Percentiles rank a stretch among this genome's conserved stretches.
These are phyloP conservation scores for Petrocephalus schoutedeni DNA, from an alignment of 2,797 vertebrate genomes.

Conservation along the genomic window DNA sequence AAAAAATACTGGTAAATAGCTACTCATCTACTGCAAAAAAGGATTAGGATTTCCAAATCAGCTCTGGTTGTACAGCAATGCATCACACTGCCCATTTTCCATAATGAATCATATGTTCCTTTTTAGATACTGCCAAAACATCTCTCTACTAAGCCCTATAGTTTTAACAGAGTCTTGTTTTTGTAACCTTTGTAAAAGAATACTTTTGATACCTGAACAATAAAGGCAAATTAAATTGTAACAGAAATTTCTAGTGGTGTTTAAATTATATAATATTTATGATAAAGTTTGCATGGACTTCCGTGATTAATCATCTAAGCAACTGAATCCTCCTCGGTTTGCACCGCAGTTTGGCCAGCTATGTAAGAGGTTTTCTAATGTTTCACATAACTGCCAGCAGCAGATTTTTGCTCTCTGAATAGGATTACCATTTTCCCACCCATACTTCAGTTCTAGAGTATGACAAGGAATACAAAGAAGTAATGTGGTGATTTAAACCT, in stretches of 20 bases:
- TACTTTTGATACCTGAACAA: background rate
- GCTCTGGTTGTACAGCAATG: too few relatives aligned
- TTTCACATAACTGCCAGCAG: conserved; percentile 41
- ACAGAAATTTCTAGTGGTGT: background rate
- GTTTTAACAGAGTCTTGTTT: background rate
- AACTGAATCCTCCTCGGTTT: conserved; percentile 42
- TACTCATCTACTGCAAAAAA: too few relatives aligned
- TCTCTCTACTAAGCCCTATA: too few relatives aligned
- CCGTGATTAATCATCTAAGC: conserved; percentile 35
- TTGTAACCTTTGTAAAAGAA: background rate
- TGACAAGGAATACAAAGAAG: conserved; percentile 34
- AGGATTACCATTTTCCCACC: conserved; percentile 52
- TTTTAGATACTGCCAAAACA: too few relatives aligned
- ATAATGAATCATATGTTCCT: too few relatives aligned
- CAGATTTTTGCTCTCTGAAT: conserved; percentile 45
- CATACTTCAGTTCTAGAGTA: conserved; percentile 32
- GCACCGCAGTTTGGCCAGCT: conserved; percentile 43
- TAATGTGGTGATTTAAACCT: background rate
- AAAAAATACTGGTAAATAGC: too few relatives aligned
- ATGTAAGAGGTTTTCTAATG: conserved; percentile 56
- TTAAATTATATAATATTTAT: background rate
- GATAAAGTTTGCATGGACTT: background rate
- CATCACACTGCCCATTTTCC: too few relatives aligned
- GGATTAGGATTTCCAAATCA: too few relatives aligned
- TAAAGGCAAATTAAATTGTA: background rate